Conservation (phyloP, 2,113 vertebrate species). For the Nesoenas mayeri region DNA sequence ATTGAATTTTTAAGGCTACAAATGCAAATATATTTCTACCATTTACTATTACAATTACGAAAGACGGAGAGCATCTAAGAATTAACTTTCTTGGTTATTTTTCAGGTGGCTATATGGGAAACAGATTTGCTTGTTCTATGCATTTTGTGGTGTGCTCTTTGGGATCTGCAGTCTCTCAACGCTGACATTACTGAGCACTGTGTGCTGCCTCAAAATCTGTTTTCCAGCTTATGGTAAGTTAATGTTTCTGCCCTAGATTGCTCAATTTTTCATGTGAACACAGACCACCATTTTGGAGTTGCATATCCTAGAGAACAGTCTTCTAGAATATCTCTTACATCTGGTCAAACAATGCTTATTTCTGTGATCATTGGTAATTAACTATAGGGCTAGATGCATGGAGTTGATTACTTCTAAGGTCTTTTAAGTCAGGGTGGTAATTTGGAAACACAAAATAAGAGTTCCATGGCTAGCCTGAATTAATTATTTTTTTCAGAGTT, state of each 20-base stretch:
- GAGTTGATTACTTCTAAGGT: neutral
- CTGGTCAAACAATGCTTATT: neutral
- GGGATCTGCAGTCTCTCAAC: constrained; percentile 81
- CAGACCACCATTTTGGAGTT: neutral
- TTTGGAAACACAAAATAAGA: neutral
- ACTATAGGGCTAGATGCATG: neutral
- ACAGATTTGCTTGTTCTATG: constrained; percentile 75
- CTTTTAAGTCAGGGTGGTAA: neutral
- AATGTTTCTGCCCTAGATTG: neutral
- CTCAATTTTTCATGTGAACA: neutral
- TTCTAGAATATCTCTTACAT: neutral
- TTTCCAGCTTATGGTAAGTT: constrained; percentile 78
- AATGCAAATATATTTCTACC: neutral
- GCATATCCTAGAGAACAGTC: neutral
- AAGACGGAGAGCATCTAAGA: neutral
- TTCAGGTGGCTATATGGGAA: constrained; percentile 79
- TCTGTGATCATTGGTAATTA: neutral
- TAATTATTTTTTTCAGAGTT: neutral
- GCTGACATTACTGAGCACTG: constrained; percentile 76
- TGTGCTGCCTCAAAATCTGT: constrained; percentile 84
- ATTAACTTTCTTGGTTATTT: neutral
- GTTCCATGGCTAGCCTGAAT: neutral
- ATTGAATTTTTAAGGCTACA: neutral
- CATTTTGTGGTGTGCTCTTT: constrained; percentile 81
- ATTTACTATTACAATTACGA: neutral